These are phyloP conservation scores for Oophaga sylvatica DNA, from an alignment of 2,797 vertebrate species.

Conservation along the genomic window DNA sequence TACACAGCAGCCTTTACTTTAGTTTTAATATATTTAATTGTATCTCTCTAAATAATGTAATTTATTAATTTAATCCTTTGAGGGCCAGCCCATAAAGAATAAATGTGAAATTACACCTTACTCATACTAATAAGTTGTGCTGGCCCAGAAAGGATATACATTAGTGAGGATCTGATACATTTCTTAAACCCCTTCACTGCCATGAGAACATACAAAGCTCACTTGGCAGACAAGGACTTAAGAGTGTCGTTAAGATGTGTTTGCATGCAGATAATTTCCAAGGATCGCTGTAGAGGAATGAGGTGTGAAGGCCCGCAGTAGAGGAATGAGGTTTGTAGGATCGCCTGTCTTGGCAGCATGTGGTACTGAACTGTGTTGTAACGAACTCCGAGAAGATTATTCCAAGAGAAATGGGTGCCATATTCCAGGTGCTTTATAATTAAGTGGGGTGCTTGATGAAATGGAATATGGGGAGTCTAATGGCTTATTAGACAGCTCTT, in stretches of 20 bases:
- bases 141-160: conserved; percentile 22
- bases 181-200: conserved; percentile 46
- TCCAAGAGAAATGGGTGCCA: conserved; percentile 18
- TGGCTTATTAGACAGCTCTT: conserved; percentile 10
- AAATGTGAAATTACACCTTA: not conserved
- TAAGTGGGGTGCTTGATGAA: conserved; percentile 7
- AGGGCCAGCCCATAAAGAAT: conserved; percentile 15
- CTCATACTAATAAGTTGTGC: not conserved
- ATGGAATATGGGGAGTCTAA: conserved; percentile 31
- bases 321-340: conserved; percentile 39
- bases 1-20: conserved; percentile 32
- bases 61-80: conserved; percentile 26
- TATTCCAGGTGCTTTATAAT: conserved; percentile 36
- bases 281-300: conserved; percentile 48
- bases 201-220: not conserved
- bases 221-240: conserved; percentile 36
- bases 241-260: conserved; percentile 29
- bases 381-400: conserved; percentile 11
- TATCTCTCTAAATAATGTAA: not conserved
- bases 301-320: conserved; percentile 47
- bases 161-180: not conserved
- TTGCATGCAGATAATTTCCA: conserved; percentile 55
- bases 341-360: conserved; percentile 53
- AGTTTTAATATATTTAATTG: conserved; percentile 9
- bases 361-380: conserved; percentile 42